A percentile compares a stretch with the other conserved stretches of the same genome.
phyloP scores from a whole-genome alignment of 2,888 invertebrate genomes.

The Zele albiditarsus region DNA sequence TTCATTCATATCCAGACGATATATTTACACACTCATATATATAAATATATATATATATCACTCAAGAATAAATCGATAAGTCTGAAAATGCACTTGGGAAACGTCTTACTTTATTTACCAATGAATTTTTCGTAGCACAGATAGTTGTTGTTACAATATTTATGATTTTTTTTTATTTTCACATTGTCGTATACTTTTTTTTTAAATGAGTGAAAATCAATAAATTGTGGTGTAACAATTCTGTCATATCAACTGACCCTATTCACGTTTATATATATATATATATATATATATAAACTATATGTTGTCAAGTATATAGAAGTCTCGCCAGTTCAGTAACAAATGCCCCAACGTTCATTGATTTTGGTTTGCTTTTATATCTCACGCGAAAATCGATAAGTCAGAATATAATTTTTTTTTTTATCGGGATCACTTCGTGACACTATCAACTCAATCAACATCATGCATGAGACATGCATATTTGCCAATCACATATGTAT shows the following conservation, averaged over 20 bases:
- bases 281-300: neutral
- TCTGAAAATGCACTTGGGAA: neutral
- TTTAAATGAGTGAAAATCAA: neutral
- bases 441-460: conserved; percentile 9
- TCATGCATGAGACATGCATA: conserved; percentile 7
- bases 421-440: conserved; percentile 6
- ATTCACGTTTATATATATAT: neutral
- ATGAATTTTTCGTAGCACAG: neutral
- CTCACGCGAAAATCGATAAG: neutral
- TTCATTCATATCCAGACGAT: neutral
- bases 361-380: neutral
- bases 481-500: neutral
- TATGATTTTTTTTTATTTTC: neutral
- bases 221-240: conserved; percentile 2
- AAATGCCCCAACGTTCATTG: neutral
- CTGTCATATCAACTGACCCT: conserved; percentile 11
- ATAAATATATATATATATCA: neutral
- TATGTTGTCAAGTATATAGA: neutral
- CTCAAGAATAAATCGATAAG: conserved; percentile 1
- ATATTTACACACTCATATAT: neutral
- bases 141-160: neutral
- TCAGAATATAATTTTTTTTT: conserved; percentile 3
- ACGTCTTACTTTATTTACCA: neutral
- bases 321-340: neutral
- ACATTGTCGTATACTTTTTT: neutral